Conservation (phyloP, 1,140 invertebrate species). For the Temnothorax nylanderi region DNA sequence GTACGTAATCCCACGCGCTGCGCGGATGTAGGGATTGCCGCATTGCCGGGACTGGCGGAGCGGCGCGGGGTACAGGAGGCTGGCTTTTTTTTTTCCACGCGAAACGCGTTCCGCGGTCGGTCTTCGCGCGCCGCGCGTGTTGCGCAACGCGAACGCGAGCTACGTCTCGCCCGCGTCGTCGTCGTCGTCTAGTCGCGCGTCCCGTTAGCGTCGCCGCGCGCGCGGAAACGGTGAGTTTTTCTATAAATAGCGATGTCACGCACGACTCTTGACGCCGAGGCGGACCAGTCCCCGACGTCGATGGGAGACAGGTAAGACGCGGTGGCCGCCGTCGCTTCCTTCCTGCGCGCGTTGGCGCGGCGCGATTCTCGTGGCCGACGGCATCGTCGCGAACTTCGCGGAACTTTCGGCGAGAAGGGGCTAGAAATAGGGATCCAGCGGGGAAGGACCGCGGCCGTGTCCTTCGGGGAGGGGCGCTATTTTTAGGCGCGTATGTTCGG, state of each 20-base stretch:
- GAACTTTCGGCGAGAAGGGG: background rate
- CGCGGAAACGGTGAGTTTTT: slow-evolving; percentile 66
- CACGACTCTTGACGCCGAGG: background rate
- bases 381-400: too few relatives aligned
- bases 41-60: too few relatives aligned
- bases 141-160: slow-evolving; percentile 48
- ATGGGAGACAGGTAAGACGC: background rate
- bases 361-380: background rate
- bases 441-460: slow-evolving; percentile 32
- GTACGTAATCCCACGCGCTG: background rate
- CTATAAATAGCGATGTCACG: slow-evolving; percentile 68
- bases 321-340: background rate
- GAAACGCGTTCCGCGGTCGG: slow-evolving; percentile 27
- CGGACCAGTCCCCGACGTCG: background rate
- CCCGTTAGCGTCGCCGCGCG: slow-evolving; percentile 19
- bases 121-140: slow-evolving; percentile 12
- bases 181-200: background rate
- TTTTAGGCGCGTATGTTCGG: slow-evolving; percentile 54
- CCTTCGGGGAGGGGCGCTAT: slow-evolving; percentile 64
- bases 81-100: background rate
- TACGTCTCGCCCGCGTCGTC: background rate
- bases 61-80: too few relatives aligned
- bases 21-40: background rate
- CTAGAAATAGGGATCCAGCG: slow-evolving; percentile 45
- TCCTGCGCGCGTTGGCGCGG: background rate